These are phyloP conservation scores for Ciconia nigra DNA, from an alignment of 2,797 vertebrate genomes.

Conservation along the genomic window DNA sequence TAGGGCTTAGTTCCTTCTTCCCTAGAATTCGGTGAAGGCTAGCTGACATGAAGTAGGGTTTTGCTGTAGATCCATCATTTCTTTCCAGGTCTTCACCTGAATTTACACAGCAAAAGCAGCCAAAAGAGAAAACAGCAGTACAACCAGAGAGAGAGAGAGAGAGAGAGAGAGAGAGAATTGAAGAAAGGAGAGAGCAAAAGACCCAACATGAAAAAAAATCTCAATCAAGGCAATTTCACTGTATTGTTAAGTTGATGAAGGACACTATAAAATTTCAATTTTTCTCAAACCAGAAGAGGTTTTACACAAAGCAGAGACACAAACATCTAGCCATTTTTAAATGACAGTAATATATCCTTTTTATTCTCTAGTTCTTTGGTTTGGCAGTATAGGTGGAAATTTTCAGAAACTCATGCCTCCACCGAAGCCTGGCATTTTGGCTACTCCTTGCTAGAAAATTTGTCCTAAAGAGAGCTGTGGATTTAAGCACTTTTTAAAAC, in stretches of 20 bases:
- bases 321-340: neutral
- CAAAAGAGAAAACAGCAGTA: constrained; percentile 28
- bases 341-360: neutral
- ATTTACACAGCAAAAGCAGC: constrained; percentile 33
- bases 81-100: constrained; percentile 97
- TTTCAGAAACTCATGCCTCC: neutral
- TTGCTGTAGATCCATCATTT: constrained; percentile 91
- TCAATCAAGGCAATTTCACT: neutral
- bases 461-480: neutral
- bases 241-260: neutral
- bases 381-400: neutral
- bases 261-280: neutral
- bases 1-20: constrained; percentile 82
- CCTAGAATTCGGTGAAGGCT: constrained; percentile 90
- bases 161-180: neutral
- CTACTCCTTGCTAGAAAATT: neutral
- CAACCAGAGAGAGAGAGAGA: neutral
- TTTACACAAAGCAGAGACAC: neutral
- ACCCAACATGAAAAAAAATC: constrained; percentile 15
- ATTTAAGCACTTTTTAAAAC: neutral
- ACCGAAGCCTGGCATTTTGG: neutral
- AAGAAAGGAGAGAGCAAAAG: constrained; percentile 51
- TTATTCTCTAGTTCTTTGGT: neutral
- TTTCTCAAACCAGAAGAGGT: neutral
- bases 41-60: constrained; percentile 94